Base-by-base conservation (phyloP, 2,113 vertebrate genomes). In the Phyllostomus discolor region DNA sequence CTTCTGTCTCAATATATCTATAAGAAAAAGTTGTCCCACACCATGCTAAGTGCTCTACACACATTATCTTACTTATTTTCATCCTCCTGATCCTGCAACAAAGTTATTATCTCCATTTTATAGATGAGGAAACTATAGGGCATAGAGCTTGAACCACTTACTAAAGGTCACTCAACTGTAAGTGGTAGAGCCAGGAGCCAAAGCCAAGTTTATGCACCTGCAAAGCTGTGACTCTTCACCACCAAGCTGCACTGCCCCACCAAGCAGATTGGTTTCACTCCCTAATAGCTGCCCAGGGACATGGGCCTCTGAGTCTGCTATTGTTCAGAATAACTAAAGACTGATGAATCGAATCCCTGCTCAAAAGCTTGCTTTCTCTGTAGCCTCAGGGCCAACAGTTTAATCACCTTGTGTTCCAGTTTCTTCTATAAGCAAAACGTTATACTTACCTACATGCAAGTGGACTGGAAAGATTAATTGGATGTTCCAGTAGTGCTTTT, bases 381-480 rank as follows among this genome's bases (percentile, higher is more conserved):
- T 12, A 96, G 97, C 96, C 93, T 92, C 62, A 15, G 93, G 95
- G 95, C 91, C 86, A 91, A 64, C 15, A 89, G 91, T 97, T 95
- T 95, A 96, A 97, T 97, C 95, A 95, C 91, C 73, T 94, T 48
- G 11, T 38, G 10, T 69, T 95, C 90, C 92, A 48, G 33, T 96
- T 94, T 93, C 85, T 95, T 70, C 89, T 88, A 62, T 59, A 97
- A 96, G 94, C 88, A 86, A 95, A 95, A 95, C 81, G 20, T 59
- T 86, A 82, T 76, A 91, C 94, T 93, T 93, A 75, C 86, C 94
- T 92, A 95, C 43, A 94, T 43, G 16, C 91, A 33, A 67, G 52
- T 86, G 82, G 80, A 78, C 79, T 33, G n/a, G 73, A 35, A 98
- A 96, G 95, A 97, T 97, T 95, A 96, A 96, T 95, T 2, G 1